A percentile compares a stretch with the other conserved stretches of the same genome.
phyloP scores from a whole-genome alignment of 2,888 invertebrate species.

The Drosophila gaucha region DNA sequence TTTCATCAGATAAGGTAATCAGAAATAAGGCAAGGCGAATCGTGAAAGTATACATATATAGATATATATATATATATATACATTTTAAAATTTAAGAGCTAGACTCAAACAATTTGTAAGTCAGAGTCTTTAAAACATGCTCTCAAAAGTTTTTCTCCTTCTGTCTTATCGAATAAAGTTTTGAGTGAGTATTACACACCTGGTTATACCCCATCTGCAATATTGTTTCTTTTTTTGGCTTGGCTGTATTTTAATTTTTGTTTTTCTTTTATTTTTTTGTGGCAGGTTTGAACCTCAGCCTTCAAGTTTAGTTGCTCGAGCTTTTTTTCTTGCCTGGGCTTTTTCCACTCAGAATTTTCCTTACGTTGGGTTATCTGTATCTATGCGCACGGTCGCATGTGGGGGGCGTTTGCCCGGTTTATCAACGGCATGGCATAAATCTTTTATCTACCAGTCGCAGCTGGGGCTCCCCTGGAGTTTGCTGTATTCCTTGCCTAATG shows the following conservation, averaged over 20 bases:
- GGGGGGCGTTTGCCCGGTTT: conserved; percentile 53
- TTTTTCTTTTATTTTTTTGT: conserved; percentile 10
- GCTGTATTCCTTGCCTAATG: conserved; percentile 58
- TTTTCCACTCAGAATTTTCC: conserved; percentile 30
- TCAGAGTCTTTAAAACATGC: no score
- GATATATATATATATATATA: no score
- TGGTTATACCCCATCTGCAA: not conserved
- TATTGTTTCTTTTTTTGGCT: conserved; percentile 10
- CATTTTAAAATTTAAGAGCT: no score
- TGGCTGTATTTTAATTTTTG: conserved; percentile 43
- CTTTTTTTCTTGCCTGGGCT: not conserved
- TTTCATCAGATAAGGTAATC: no score
- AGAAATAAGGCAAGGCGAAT: no score
- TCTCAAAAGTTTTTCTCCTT: not conserved
- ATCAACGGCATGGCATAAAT: conserved; percentile 74
- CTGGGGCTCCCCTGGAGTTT: conserved; percentile 49
- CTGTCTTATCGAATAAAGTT: no score
- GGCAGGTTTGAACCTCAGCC: conserved; percentile 8
- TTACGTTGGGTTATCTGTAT: conserved; percentile 50
- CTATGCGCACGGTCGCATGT: conserved; percentile 31
- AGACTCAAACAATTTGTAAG: no score
- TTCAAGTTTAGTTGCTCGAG: conserved; percentile 21
- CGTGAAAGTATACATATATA: no score
- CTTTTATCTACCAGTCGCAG: conserved; percentile 74
- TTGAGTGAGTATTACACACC: not conserved